These are phyloP conservation scores for Zygaena filipendulae DNA, from an alignment of 2,888 invertebrate genomes.

Conservation along the genomic window DNA sequence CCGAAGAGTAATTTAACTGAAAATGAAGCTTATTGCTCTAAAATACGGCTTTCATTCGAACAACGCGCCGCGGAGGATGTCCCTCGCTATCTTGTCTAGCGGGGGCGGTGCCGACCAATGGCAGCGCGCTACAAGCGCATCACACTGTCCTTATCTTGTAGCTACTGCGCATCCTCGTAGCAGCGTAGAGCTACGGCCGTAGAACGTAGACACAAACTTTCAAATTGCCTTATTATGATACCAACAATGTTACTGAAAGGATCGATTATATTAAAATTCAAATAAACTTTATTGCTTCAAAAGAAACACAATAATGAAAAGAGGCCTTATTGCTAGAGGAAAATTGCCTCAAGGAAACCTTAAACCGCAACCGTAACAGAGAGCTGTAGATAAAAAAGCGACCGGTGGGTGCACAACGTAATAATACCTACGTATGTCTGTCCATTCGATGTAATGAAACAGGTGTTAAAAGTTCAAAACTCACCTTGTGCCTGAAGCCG, in stretches of 20 bases:
- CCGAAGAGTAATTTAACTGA: conserved; percentile 21
- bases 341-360: no score
- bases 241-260: no score
- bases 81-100: conserved; percentile 64
- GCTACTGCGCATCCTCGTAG: conserved; percentile 46
- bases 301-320: no score
- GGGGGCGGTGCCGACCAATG: conserved; percentile 61
- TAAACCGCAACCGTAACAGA: conserved; percentile 15
- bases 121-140: conserved; percentile 44
- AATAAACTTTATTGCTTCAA: no score
- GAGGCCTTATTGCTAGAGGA: no score
- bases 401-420: no score
- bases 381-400: no score
- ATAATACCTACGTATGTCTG: no score
- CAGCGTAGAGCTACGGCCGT: conserved; percentile 9
- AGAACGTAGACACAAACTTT: conserved; percentile 2
- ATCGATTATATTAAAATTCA: no score
- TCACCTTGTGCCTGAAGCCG: conserved; percentile 77
- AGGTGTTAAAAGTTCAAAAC: conserved; percentile 22
- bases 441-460: no score
- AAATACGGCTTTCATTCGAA: conserved; percentile 22
- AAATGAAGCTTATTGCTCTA: conserved; percentile 23
- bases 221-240: conserved; percentile 1
- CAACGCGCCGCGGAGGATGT: conserved; percentile 42
- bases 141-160: conserved; percentile 50